phyloP scores from a whole-genome alignment of 2,797 vertebrate genomes.

The Ispidina lecontei region DNA sequence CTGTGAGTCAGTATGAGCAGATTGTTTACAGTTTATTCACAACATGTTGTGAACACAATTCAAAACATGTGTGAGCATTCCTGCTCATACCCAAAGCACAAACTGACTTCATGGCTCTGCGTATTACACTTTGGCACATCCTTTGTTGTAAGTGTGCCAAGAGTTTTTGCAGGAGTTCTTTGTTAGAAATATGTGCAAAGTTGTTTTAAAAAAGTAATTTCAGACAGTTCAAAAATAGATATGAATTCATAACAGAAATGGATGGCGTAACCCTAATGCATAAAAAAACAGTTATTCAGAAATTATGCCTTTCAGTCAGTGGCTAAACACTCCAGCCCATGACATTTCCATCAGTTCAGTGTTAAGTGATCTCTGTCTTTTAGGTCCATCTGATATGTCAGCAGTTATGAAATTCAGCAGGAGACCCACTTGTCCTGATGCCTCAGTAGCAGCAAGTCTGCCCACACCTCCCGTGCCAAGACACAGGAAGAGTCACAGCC shows the following conservation, averaged over 20 bases:
- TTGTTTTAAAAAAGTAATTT: background rate
- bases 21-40: slow-evolving; percentile 52
- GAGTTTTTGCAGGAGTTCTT: slow-evolving; percentile 15
- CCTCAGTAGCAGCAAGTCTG: slow-evolving; percentile 88
- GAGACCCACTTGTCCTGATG: slow-evolving; percentile 92
- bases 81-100: slow-evolving; percentile 15
- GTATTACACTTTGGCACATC: background rate
- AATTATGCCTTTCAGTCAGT: background rate
- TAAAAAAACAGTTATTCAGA: background rate
- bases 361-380: slow-evolving; percentile 60
- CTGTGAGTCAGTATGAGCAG: slow-evolving; percentile 36
- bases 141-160: background rate
- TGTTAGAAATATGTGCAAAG: slow-evolving; percentile 5
- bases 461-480: slow-evolving; percentile 90
- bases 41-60: slow-evolving; percentile 39
- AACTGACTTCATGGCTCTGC: slow-evolving; percentile 1
- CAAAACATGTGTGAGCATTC: slow-evolving; percentile 23
- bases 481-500: slow-evolving; percentile 96
- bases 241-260: background rate
- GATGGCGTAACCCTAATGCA: background rate
- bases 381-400: slow-evolving; percentile 87
- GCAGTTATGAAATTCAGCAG: slow-evolving; percentile 85
- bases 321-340: background rate
- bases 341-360: background rate
- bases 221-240: background rate